phyloP scores from a whole-genome alignment of 2,113 vertebrate species.

The Pantherophis guttatus region DNA sequence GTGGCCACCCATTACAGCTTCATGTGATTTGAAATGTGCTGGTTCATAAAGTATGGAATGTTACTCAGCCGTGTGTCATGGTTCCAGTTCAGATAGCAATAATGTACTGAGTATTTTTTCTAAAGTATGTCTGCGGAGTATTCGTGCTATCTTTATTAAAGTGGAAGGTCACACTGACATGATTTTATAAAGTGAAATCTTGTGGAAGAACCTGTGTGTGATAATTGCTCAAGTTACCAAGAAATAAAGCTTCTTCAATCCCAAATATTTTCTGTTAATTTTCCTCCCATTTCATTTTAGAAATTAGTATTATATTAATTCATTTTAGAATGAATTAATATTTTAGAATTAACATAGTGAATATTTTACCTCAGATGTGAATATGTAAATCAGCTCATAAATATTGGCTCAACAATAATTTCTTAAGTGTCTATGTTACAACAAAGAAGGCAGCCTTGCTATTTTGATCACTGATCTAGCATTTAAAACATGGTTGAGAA shows the following conservation, averaged over 20 bases:
- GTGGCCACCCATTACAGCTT: background rate
- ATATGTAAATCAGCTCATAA: background rate
- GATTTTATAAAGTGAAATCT: background rate
- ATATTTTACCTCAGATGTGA: background rate
- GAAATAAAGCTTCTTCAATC: background rate
- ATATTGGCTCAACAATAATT: background rate
- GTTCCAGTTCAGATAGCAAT: background rate
- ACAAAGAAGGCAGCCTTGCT: background rate
- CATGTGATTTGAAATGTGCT: background rate
- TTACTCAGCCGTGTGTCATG: background rate
- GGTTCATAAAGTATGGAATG: background rate
- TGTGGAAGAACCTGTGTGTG: background rate
- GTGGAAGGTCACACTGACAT: background rate
- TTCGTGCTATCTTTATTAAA: background rate
- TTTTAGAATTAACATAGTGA: background rate
- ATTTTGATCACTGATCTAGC: background rate
- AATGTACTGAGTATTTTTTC: background rate
- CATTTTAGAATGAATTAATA: too few species aligned
- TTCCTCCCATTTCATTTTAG: background rate
- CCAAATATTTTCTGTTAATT: background rate
- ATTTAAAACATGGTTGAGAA: background rate
- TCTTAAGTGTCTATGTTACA: background rate
- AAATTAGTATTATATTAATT: background rate
- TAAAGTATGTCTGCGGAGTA: background rate
- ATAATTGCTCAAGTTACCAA: background rate